phyloP scores from a whole-genome alignment of 2,797 vertebrate species.

The Columba guinea region DNA sequence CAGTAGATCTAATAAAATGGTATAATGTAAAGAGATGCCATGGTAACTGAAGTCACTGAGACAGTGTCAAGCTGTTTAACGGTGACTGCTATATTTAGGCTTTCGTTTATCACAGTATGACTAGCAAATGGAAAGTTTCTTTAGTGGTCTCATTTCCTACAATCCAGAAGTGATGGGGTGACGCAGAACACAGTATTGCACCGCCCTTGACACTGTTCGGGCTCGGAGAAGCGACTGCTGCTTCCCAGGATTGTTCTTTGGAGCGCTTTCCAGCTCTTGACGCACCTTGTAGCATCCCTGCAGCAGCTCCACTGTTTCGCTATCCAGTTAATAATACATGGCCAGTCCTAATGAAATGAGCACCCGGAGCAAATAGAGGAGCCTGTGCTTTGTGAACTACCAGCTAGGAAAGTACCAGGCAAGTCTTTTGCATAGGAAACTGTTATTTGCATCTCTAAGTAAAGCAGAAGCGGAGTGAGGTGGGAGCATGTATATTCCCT shows the following conservation, averaged over 20 bases:
- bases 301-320: background rate
- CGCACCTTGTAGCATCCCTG: background rate
- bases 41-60: background rate
- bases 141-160: background rate
- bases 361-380: background rate
- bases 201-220: background rate
- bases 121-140: background rate
- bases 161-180: background rate
- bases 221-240: rapidly evolving
- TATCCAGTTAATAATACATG: background rate
- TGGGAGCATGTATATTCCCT: background rate
- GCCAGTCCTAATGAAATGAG: background rate
- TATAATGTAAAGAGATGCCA: background rate
- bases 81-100: background rate
- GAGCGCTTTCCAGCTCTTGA: background rate
- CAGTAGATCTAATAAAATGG: background rate
- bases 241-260: background rate
- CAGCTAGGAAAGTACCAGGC: background rate
- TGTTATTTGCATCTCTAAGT: background rate
- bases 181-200: background rate
- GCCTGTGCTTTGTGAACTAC: background rate
- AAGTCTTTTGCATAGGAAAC: background rate
- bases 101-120: background rate
- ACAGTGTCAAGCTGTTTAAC: background rate
- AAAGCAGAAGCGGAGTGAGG: background rate